These are phyloP conservation scores for Aspidoscelis tigris DNA, from an alignment of 2,113 vertebrate species.

Conservation along the genomic window DNA sequence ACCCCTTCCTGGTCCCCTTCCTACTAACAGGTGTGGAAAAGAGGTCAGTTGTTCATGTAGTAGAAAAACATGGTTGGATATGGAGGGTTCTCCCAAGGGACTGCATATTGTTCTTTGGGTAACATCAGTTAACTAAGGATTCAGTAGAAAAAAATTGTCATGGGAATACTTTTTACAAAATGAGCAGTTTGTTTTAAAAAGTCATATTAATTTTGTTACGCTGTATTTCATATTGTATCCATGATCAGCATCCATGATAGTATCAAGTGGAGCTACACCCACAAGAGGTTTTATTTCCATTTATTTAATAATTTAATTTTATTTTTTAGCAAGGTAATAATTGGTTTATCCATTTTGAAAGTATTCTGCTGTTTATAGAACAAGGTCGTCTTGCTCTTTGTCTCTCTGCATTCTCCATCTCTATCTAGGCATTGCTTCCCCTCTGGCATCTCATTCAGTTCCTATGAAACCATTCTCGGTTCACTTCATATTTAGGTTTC, in stretches of 20 bases:
- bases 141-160: not conserved
- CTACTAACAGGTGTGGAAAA: too few relatives aligned
- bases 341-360: slow-evolving; percentile 42
- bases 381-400: slow-evolving; percentile 49
- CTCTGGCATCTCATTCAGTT: slow-evolving; percentile 49
- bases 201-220: slow-evolving; percentile 33
- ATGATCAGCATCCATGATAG: not conserved
- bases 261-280: slow-evolving; percentile 24
- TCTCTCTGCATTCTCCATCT: slow-evolving; percentile 41
- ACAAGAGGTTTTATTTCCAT: not conserved
- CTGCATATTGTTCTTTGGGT: not conserved
- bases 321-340: slow-evolving; percentile 10
- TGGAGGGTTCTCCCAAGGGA: too few relatives aligned
- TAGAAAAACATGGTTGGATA: not conserved
- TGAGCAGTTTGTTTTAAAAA: slow-evolving; percentile 18
- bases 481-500: slow-evolving; percentile 60
- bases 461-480: slow-evolving; percentile 59
- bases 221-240: slow-evolving; percentile 14
- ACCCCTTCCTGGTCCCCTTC: too few relatives aligned
- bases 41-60: not conserved
- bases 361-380: slow-evolving; percentile 15
- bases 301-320: not conserved
- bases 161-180: not conserved
- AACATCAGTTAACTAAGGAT: not conserved
- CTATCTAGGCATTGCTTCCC: slow-evolving; percentile 31